These are phyloP conservation scores for Callimorpha dominula DNA, from an alignment of 2,888 invertebrate species.

Conservation along the genomic window DNA sequence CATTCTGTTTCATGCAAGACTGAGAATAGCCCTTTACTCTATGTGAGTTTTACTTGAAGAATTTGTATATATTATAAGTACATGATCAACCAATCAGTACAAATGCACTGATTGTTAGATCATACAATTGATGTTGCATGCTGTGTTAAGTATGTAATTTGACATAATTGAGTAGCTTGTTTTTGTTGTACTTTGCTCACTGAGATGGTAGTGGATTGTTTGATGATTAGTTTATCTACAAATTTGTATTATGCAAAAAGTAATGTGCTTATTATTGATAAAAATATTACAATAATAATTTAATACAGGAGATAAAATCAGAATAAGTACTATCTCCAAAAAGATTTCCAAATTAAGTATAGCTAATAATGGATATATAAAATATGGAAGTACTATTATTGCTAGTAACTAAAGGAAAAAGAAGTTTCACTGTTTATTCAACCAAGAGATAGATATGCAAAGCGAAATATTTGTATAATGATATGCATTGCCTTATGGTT, in stretches of 20 bases:
- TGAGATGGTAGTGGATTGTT: not conserved
- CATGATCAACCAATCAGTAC: not conserved
- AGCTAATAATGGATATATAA: not conserved
- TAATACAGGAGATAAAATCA: not conserved
- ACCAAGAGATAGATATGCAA: constrained; percentile 17
- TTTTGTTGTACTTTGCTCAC: not conserved
- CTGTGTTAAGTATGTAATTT: not conserved
- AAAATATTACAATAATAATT: not conserved
- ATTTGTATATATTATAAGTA: not conserved
- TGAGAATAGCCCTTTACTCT: constrained; percentile 22
- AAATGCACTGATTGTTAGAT: constrained; percentile 1
- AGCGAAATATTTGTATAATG: constrained; percentile 20
- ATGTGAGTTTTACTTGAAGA: constrained; percentile 14
- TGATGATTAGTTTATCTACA: not conserved
- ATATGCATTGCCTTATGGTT: constrained; percentile 12
- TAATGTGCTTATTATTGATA: not conserved
- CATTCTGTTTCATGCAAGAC: constrained; percentile 23
- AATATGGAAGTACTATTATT: not conserved
- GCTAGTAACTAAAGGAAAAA: not conserved
- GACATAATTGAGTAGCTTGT: not conserved
- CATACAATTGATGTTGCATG: constrained; percentile 9
- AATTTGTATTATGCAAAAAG: not conserved
- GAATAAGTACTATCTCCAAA: not conserved
- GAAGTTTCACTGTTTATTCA: constrained; percentile 12
- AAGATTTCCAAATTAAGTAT: not conserved